Evolutionary conservation across 2,113 vertebrate species (phyloP).

Genomic region (Copsychus sechellarum): DNA sequence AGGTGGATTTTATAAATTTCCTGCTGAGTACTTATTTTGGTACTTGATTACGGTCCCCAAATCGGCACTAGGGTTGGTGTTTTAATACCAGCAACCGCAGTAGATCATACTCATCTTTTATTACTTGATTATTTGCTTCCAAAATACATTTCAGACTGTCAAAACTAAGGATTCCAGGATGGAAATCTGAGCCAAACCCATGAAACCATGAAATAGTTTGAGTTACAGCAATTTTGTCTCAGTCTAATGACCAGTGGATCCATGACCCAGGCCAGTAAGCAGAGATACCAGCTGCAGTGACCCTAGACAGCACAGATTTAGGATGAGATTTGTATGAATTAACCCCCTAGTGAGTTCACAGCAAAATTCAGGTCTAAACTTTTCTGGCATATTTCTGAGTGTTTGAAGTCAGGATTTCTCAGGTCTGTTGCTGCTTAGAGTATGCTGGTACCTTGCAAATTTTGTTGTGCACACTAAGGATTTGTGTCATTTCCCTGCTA

Average conservation of each 20-base stretch:
- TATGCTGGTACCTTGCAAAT: neutral
- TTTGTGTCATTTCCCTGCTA: neutral
- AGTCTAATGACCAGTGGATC: neutral
- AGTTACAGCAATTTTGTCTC: neutral
- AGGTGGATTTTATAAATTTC: neutral
- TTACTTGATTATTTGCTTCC: neutral
- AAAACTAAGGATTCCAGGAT: neutral
- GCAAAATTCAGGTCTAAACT: neutral
- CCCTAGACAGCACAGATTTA: neutral
- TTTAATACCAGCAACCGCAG: neutral
- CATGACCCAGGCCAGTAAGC: neutral
- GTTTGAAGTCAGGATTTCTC: neutral
- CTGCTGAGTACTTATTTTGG: neutral
- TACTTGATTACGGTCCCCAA: neutral
- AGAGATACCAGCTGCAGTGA: neutral
- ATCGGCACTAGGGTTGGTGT: neutral
- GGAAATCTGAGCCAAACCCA: neutral
- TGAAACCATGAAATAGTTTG: neutral
- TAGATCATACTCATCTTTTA: neutral
- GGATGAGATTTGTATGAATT: neutral
- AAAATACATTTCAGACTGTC: neutral
- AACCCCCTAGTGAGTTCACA: neutral
- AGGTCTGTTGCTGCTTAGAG: neutral
- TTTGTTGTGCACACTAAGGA: neutral
- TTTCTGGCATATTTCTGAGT: neutral